Base-by-base conservation (phyloP, 2,888 invertebrate genomes). In the Bimastos eiseni region DNA sequence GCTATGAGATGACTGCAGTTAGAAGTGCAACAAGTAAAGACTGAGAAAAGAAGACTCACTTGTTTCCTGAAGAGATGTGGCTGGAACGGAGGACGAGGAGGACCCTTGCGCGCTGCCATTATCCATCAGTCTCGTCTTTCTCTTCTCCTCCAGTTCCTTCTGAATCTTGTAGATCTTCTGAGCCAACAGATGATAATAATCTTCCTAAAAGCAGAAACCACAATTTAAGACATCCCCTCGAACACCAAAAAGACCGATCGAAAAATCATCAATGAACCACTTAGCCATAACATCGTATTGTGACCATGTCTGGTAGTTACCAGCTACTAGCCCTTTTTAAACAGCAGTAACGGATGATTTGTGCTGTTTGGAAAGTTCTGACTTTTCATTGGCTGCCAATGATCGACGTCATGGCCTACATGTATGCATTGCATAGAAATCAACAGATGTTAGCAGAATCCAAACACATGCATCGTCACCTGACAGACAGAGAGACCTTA, bases 151-250 rank as follows among this genome's bases (percentile, higher is more conserved):
- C 90, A 99, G 95, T 95, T 99, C 99, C 94, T 99, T 99, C 95
- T 99, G 99, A 93, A 99, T 99, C 95, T 99, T 99, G 95, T 99
- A 99, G 93, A 99, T 99, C 95, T 99, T 99, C 95, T 99, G 99
- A 0, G 99, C 99, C 91, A 99, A 96, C 92, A 99, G 96, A 94
- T 99, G 99, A 95, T 99, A 99, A 96, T 99, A 99, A 94, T 99
- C 99, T 2, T 99, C 99, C 95, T 96, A 94, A 37, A 95, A 13
- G 8, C 24, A 37, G 38, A 44, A 83, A n/a, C 30, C 19, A 88
- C n/a, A n/a, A n/a, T n/a, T n/a, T n/a, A n/a, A n/a, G n/a, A n/a
- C n/a, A n/a, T n/a, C n/a, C n/a, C n/a, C n/a, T n/a, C n/a, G n/a
- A n/a, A n/a, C n/a, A n/a, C n/a, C n/a, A n/a, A n/a, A n/a, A n/a